A percentile compares a stretch with the other conserved stretches of the same genome.
These are phyloP conservation scores for Zygaena filipendulae DNA, from an alignment of 2,888 invertebrate species.

Conservation along the genomic window DNA sequence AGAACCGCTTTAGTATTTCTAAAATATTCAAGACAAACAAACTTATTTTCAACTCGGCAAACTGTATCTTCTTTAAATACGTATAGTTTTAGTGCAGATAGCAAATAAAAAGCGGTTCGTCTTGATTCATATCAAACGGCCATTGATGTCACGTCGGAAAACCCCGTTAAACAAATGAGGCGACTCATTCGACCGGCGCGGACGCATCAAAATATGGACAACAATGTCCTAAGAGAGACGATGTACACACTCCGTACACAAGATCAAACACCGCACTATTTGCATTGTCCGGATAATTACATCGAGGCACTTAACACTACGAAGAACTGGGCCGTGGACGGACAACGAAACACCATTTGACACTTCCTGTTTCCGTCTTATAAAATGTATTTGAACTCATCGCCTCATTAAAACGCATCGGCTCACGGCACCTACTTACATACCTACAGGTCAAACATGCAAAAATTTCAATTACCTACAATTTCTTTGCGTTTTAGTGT, in stretches of 20 bases:
- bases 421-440: slow-evolving; percentile 10
- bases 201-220: slow-evolving; percentile 26
- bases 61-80: too few species aligned
- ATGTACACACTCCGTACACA: slow-evolving; percentile 16
- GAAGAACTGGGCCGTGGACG: slow-evolving; percentile 55
- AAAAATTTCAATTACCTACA: slow-evolving; percentile 25
- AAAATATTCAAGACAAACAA: too few species aligned
- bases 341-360: slow-evolving; percentile 65
- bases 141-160: too few species aligned
- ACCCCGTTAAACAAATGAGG: slow-evolving; percentile 44
- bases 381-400: slow-evolving; percentile 31
- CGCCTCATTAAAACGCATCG: slow-evolving; percentile 24
- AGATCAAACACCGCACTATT: slow-evolving; percentile 41
- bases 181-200: too few species aligned
- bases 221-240: slow-evolving; percentile 22
- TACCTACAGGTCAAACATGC: slow-evolving; percentile 29
- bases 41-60: too few species aligned
- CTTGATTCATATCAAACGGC: too few species aligned
- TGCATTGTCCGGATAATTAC: slow-evolving; percentile 61
- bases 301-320: slow-evolving; percentile 56
- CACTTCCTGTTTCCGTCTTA: slow-evolving; percentile 63
- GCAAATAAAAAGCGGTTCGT: too few species aligned
- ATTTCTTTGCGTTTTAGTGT: too few species aligned
- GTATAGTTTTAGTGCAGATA: too few species aligned
- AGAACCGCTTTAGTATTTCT: too few species aligned